Percentiles rank a stretch among this genome's conserved stretches.
Conservation (phyloP, 37 sponge, comb jelly and placozoan species). For the Amphimedon queenslandica region DNA sequence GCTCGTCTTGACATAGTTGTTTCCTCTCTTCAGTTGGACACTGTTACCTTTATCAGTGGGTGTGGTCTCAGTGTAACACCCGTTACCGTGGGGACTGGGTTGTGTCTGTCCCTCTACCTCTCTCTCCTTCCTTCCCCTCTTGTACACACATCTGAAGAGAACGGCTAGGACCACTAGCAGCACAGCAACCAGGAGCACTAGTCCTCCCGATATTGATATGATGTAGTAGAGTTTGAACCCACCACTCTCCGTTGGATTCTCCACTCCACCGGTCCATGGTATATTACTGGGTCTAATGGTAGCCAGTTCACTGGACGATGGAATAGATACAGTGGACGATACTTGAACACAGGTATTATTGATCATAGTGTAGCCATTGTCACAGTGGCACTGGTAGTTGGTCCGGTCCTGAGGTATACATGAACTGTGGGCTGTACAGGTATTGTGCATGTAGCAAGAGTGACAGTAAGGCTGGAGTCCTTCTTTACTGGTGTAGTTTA, state of each 20-base stretch:
- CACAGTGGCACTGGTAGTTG: constrained; percentile 6
- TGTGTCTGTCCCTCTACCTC: neutral
- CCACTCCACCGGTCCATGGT: neutral
- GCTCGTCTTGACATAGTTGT: neutral
- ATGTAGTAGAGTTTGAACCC: neutral
- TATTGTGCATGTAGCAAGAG: constrained; percentile 18
- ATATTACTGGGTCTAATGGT: neutral
- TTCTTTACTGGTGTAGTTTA: neutral
- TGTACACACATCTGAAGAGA: neutral
- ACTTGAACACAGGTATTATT: constrained; percentile 4
- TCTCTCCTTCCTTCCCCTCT: neutral
- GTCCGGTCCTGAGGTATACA: constrained; percentile 1
- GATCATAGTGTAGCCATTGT: neutral
- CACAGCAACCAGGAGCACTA: neutral
- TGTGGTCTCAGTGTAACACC: neutral
- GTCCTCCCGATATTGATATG: neutral
- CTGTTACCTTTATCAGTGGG: neutral
- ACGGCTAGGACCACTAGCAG: neutral
- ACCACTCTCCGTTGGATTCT: neutral
- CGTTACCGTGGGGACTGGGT: neutral
- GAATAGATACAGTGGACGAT: neutral
- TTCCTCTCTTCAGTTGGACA: neutral
- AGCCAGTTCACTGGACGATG: neutral
- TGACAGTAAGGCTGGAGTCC: constrained; percentile 13
- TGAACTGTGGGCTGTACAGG: neutral